phyloP scores from a whole-genome alignment of 92 coral and sea anemone genomes.

The Palythoa heliodiscus region DNA sequence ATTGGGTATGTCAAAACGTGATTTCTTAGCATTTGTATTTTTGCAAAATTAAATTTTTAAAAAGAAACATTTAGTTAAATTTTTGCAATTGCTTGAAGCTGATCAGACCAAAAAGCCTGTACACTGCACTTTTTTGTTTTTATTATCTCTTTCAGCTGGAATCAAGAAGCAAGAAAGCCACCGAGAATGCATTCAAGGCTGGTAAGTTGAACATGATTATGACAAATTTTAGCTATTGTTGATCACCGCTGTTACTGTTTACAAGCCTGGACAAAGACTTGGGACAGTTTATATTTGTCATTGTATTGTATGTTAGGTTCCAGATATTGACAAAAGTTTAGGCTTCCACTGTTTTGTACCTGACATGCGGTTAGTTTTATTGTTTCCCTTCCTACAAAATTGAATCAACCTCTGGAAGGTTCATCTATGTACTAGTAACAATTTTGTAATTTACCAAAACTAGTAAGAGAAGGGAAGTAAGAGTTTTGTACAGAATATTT shows the following conservation, averaged over 20 bases:
- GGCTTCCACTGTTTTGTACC: neutral
- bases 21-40: too few relatives aligned
- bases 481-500: too few relatives aligned
- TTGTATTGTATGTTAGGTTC: neutral
- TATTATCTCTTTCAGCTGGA: slow-evolving; percentile 74
- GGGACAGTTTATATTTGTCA: neutral
- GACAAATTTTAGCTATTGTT: neutral
- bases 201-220: slow-evolving; percentile 58
- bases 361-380: neutral
- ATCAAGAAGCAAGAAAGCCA: slow-evolving; percentile 76
- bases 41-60: too few relatives aligned
- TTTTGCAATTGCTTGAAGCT: too few relatives aligned
- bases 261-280: neutral
- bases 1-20: too few relatives aligned
- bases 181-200: slow-evolving; percentile 67
- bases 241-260: neutral
- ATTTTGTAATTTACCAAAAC: too few relatives aligned
- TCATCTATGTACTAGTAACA: too few relatives aligned
- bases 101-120: too few relatives aligned
- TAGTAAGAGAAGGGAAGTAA: too few relatives aligned
- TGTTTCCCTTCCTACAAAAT: neutral
- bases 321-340: neutral
- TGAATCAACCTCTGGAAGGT: too few relatives aligned
- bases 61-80: too few relatives aligned
- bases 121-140: neutral